Conservation (phyloP, 2,797 vertebrate species). For the Acipenser ruthenus region DNA sequence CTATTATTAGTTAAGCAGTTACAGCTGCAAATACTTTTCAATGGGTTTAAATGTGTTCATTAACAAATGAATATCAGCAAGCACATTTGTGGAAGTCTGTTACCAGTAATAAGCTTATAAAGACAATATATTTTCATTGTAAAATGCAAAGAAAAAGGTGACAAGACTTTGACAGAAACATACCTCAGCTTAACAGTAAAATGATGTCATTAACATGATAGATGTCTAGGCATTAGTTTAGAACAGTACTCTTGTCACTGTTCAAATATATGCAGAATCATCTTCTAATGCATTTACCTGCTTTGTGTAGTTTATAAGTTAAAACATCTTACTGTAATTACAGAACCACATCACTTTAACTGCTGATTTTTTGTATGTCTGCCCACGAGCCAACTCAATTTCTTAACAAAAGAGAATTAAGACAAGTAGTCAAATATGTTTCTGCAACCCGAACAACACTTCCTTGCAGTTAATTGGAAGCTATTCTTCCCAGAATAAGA, state of each 20-base stretch:
- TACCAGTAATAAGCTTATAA: constrained; percentile 73
- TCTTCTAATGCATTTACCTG: constrained; percentile 49
- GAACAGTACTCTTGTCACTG: constrained; percentile 48
- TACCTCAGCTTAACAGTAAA: neutral
- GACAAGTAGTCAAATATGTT: constrained; percentile 8
- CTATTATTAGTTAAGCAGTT: constrained; percentile 65
- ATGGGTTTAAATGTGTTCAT: constrained; percentile 59
- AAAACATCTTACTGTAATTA: constrained; percentile 61
- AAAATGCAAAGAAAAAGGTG: constrained; percentile 56
- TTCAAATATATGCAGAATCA: constrained; percentile 36
- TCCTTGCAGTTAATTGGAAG: constrained; percentile 63
- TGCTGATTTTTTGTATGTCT: constrained; percentile 35
- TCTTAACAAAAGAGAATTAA: constrained; percentile 31
- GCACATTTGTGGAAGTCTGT: constrained; percentile 63
- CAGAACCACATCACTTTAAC: constrained; percentile 43
- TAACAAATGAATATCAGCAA: constrained; percentile 70
- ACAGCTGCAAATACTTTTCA: constrained; percentile 37
- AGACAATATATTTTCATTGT: constrained; percentile 65
- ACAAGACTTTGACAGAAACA: constrained; percentile 30
- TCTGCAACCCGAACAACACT: constrained; percentile 27
- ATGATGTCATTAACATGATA: constrained; percentile 47
- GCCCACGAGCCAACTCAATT: constrained; percentile 45
- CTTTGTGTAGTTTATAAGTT: constrained; percentile 53
- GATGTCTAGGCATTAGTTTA: constrained; percentile 59
- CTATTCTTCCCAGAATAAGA: constrained; percentile 56